Conservation (phyloP, 1,140 invertebrate genomes). For the Drosophila pandora region DNA sequence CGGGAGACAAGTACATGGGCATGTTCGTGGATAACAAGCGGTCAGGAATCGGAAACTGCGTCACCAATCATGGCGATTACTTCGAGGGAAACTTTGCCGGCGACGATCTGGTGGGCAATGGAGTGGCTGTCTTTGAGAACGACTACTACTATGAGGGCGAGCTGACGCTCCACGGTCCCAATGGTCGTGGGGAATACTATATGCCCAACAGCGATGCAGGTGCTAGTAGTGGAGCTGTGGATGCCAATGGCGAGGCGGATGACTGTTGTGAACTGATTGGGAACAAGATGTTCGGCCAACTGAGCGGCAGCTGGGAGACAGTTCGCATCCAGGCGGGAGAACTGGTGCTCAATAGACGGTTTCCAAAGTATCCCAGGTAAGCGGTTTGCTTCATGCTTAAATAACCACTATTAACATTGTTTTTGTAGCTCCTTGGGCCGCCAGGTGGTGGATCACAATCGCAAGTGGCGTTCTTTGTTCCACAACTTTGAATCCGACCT, state of each 20-base stretch:
- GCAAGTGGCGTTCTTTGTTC: conserved; percentile 73
- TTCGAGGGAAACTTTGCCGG: conserved; percentile 93
- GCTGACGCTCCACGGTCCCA: conserved; percentile 86
- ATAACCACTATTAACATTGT: neutral
- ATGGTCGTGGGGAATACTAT: conserved; percentile 92
- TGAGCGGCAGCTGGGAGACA: conserved; percentile 92
- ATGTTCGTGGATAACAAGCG: conserved; percentile 93
- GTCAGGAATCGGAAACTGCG: conserved; percentile 92
- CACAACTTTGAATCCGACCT: conserved; percentile 77
- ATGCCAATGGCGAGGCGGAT: conserved; percentile 49
- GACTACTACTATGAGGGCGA: conserved; percentile 95
- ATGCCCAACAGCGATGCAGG: conserved; percentile 85
- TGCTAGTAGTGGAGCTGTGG: neutral
- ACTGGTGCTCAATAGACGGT: conserved; percentile 88
- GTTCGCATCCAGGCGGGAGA: conserved; percentile 91
- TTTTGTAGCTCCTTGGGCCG: conserved; percentile 54
- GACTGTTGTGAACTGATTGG: conserved; percentile 66
- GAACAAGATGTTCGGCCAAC: conserved; percentile 84
- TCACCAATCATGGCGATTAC: conserved; percentile 95
- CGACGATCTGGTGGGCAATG: conserved; percentile 91
- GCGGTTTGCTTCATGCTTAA: conserved; percentile 12
- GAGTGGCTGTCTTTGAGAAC: conserved; percentile 94
- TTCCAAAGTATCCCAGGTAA: conserved; percentile 87
- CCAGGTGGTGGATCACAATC: conserved; percentile 68
- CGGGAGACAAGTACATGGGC: conserved; percentile 95